phyloP scores from a whole-genome alignment of 2,797 vertebrate genomes.

The Lepus townsendii region DNA sequence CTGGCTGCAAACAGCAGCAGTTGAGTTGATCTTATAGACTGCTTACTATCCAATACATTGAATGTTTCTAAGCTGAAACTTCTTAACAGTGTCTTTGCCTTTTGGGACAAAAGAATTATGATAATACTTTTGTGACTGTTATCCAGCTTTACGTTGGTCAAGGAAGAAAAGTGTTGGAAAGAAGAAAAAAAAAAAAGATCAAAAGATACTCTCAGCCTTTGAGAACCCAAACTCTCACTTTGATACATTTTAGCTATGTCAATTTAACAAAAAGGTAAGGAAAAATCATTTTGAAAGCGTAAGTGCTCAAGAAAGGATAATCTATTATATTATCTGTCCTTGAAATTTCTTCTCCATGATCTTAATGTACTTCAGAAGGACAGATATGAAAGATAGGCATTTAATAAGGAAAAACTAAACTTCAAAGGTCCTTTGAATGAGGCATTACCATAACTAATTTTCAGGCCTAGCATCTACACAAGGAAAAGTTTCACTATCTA shows the following conservation, averaged over 20 bases:
- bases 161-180: conserved; percentile 38
- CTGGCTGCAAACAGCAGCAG: accelerated
- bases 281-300: conserved; percentile 61
- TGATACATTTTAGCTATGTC: conserved; percentile 68
- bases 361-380: conserved; percentile 72
- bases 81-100: not conserved
- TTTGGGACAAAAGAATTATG: not conserved
- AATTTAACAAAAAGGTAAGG: conserved; percentile 65
- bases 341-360: conserved; percentile 73
- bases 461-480: conserved; percentile 43
- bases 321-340: conserved; percentile 61
- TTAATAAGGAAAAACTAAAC: conserved; percentile 71
- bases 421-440: conserved; percentile 74
- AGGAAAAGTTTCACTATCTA: conserved; percentile 24
- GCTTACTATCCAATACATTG: not conserved
- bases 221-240: conserved; percentile 54
- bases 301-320: conserved; percentile 63
- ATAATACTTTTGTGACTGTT: not conserved
- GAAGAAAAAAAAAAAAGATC: not conserved
- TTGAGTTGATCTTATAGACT: not conserved
- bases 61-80: not conserved
- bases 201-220: conserved; percentile 36
- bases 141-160: conserved; percentile 4
- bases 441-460: conserved; percentile 77
- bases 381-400: conserved; percentile 58